Evolutionary conservation across 2,113 vertebrate genomes (phyloP).

Genomic region (Forbesichthys agassizii): DNA sequence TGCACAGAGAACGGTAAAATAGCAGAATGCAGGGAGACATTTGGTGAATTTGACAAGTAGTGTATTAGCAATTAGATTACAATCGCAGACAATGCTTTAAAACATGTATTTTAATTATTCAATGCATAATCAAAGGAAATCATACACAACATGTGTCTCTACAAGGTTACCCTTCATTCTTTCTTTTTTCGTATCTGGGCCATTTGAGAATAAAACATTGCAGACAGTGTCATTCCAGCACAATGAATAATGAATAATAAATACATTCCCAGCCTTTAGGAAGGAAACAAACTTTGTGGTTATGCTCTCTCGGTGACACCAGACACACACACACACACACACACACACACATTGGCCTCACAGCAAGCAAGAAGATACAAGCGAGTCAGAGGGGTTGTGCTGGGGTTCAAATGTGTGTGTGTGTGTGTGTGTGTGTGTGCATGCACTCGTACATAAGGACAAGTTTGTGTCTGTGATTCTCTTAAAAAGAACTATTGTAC

Average conservation of each 20-base stretch:
- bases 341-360: background rate
- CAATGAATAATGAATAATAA: constrained; percentile 39
- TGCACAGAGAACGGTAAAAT: no score
- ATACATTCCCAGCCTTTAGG: constrained; percentile 33
- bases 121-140: no score
- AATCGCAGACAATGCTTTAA: no score
- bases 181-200: no score
- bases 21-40: no score
- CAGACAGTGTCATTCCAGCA: constrained; percentile 24
- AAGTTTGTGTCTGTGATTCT: constrained; percentile 30
- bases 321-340: background rate
- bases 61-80: no score
- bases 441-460: background rate
- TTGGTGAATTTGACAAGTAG: no score
- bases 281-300: constrained; percentile 14
- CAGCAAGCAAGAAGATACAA: background rate
- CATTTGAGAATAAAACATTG: constrained; percentile 44
- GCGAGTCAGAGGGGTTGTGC: background rate
- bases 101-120: no score
- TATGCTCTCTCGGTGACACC: background rate
- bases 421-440: background rate
- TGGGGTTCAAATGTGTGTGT: background rate
- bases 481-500: constrained; percentile 43
- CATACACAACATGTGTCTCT: no score
- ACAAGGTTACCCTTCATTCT: no score